These are phyloP conservation scores for Malurus melanocephalus DNA, from an alignment of 2,113 vertebrate species.

Conservation along the genomic window DNA sequence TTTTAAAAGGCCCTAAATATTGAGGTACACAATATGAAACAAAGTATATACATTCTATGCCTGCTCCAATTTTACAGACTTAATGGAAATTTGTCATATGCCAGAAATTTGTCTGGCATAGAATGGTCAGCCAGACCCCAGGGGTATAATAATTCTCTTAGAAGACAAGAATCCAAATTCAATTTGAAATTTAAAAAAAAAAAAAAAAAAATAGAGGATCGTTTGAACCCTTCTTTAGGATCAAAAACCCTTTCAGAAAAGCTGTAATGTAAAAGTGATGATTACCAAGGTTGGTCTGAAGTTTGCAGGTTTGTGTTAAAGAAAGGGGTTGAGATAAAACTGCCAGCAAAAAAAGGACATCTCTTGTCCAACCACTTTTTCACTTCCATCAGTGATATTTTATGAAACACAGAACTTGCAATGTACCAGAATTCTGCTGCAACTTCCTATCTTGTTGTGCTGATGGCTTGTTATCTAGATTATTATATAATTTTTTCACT, in stretches of 20 bases:
- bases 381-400: background rate
- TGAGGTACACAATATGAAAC: background rate
- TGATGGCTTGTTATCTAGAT: background rate
- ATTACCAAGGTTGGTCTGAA: background rate
- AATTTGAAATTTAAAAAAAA: background rate
- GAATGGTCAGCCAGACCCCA: background rate
- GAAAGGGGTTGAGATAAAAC: background rate
- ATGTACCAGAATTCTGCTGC: background rate
- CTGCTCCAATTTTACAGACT: background rate
- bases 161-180: background rate
- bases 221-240: background rate
- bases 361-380: background rate
- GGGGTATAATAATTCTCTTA: background rate
- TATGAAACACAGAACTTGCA: background rate
- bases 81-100: background rate
- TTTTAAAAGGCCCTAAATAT: background rate
- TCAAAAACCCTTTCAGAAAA: conserved; percentile 20
- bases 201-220: background rate
- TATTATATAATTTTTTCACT: background rate
- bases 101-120: background rate
- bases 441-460: background rate
- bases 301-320: background rate
- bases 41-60: background rate
- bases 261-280: background rate
- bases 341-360: background rate